These are phyloP conservation scores for Caenorhabditis brenneri DNA, from an alignment of 1,140 invertebrate genomes.

Conservation along the genomic window DNA sequence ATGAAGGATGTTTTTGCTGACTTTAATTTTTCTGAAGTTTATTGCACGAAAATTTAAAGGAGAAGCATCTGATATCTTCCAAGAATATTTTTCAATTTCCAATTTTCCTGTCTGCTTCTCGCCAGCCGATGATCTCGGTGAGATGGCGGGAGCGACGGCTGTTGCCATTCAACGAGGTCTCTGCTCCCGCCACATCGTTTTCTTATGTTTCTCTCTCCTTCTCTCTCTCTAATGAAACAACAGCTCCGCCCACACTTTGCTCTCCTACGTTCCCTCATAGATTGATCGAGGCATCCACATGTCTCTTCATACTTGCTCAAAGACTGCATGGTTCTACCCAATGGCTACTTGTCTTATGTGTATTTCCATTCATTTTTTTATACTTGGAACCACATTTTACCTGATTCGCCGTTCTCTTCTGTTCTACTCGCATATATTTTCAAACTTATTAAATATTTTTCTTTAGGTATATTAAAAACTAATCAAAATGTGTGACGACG, in stretches of 20 bases:
- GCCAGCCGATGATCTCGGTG: neutral
- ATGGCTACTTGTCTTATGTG: neutral
- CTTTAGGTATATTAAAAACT: constrained; percentile 19
- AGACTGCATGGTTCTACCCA: neutral
- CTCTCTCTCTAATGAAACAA: neutral
- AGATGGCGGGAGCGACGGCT: neutral
- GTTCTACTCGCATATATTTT: neutral
- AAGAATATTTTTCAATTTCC: too few relatives aligned
- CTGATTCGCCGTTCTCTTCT: neutral
- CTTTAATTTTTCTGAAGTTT: too few relatives aligned
- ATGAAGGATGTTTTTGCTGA: too few relatives aligned
- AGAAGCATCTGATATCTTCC: too few relatives aligned
- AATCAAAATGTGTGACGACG: constrained; percentile 76
- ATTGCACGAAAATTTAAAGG: too few relatives aligned
- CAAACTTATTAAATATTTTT: too few relatives aligned
- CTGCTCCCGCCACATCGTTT: neutral
- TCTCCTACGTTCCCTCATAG: neutral
- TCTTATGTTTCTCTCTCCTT: neutral
- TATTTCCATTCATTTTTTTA: neutral
- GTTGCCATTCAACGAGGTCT: neutral
- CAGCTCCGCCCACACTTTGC: constrained; percentile 11
- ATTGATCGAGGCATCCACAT: neutral
- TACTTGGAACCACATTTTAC: neutral
- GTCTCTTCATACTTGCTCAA: neutral
- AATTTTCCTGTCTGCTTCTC: too few relatives aligned